Percentiles rank a stretch among this genome's conserved stretches.
Evolutionary conservation across 2,888 invertebrate genomes (phyloP).

Genomic region (Oscheius sp.): DNA sequence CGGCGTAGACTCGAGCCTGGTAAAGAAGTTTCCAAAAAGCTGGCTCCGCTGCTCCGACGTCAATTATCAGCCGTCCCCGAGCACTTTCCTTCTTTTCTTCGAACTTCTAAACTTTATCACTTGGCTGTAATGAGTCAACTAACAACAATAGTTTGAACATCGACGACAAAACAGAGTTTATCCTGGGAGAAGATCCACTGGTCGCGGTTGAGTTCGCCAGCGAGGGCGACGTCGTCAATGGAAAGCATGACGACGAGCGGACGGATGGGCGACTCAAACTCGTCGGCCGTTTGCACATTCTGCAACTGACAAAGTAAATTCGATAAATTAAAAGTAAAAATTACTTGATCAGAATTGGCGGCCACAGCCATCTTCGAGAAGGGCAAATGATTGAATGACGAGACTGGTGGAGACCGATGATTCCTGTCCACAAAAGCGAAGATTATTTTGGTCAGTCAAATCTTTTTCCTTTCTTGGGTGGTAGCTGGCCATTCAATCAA

Average conservation of each 20-base stretch:
- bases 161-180: conserved; percentile 1
- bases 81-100: conserved; percentile 7
- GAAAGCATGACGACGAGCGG: not conserved
- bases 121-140: too few species aligned
- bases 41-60: conserved; percentile 12
- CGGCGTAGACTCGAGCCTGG: conserved; percentile 47
- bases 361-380: too few species aligned
- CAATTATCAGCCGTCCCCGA: not conserved
- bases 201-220: not conserved
- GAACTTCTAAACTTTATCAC: not conserved
- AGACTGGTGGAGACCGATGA: too few species aligned
- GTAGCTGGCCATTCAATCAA: too few species aligned
- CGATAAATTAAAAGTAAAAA: too few species aligned
- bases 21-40: conserved; percentile 52
- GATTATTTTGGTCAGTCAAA: too few species aligned
- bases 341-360: too few species aligned
- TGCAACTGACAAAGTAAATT: not conserved
- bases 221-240: not conserved
- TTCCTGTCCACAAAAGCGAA: too few species aligned
- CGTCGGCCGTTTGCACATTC: conserved; percentile 7
- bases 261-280: not conserved
- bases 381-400: too few species aligned
- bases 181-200: conserved; percentile 10
- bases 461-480: too few species aligned
- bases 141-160: not conserved